Conservation (phyloP, 1,140 invertebrate genomes). For the Cydia amplana region DNA sequence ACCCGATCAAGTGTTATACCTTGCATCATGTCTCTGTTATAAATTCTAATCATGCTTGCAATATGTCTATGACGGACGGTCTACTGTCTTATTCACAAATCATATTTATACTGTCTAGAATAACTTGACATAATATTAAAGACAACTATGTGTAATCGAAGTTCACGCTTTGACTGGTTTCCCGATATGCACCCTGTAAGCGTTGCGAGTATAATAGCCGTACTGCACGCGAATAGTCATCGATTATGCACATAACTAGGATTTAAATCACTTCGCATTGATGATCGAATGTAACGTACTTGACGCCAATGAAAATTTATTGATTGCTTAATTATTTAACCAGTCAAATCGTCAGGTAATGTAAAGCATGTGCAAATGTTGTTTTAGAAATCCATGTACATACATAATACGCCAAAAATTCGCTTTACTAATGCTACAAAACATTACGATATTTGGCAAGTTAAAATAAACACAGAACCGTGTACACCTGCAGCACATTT, state of each 20-base stretch:
- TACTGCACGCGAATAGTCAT: constrained; percentile 14
- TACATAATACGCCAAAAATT: no score
- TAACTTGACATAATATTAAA: not conserved
- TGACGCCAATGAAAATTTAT: not conserved
- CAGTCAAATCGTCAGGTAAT: not conserved
- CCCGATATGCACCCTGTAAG: constrained; percentile 37
- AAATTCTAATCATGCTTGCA: constrained; percentile 44
- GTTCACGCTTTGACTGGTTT: constrained; percentile 7
- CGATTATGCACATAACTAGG: constrained; percentile 21
- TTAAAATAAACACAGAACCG: no score
- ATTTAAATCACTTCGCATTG: not conserved
- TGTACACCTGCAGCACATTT: no score
- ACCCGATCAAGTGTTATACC: constrained; percentile 11
- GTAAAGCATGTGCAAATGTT: not conserved
- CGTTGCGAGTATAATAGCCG: constrained; percentile 17
- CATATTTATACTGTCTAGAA: not conserved
- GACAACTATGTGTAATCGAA: not conserved
- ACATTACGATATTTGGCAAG: no score
- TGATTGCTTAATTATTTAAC: not conserved
- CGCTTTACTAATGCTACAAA: no score
- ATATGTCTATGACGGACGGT: constrained; percentile 38
- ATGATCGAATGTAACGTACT: not conserved
- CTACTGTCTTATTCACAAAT: not conserved
- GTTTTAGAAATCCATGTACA: no score
- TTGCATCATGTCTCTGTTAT: constrained; percentile 46